Base-by-base conservation (phyloP, 2,113 vertebrate genomes). In the Dicaeum eximium region DNA sequence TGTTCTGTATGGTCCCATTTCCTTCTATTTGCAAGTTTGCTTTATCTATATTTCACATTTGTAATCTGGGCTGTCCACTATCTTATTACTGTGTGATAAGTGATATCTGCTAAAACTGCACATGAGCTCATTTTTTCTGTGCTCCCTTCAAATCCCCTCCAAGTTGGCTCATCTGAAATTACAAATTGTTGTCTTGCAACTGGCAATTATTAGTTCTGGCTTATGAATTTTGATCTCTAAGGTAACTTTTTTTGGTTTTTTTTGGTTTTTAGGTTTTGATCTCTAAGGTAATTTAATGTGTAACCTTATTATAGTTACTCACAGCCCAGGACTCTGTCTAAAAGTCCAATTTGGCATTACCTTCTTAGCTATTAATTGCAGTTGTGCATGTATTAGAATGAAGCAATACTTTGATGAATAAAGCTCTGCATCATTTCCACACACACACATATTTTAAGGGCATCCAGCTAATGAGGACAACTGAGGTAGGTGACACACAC, bases 161-260 rank as follows among this genome's bases (percentile, higher is more conserved):
- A 96, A 86, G 30, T 28, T 73, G 91, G 85, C 65, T 97, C 89
- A 92, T 95, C 79, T 94, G 81, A 97, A 97, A 71, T 48, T 96
- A 95, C 71, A 97, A 95, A 96, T 80, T 92, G 81, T 96, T 94
- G 80, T 95, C 92, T 90, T 84, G 66, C 2, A 4, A 92, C 89
- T 94, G 79, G 90, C 82, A 96, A 86, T 97, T 97, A 97, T 97
- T 97, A 96, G 60, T 91, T 92, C 88, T 93, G 91, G 93, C 78
- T 97, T 97, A 94, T 72, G 96, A 96, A 81, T 95, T 97, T 96
- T 97, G 93, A 95, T 98, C 91, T 97, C 79, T 57, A 84, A 96
- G 95, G 94, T 95, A 97, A 97, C 97, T 97, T 97, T n/a, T n/a
- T n/a, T n/a, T n/a, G n/a, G n/a, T n/a, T n/a, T n/a, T n/a, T n/a